Conservation (phyloP, 2,797 vertebrate species). For the Bucorvus abyssinicus region DNA sequence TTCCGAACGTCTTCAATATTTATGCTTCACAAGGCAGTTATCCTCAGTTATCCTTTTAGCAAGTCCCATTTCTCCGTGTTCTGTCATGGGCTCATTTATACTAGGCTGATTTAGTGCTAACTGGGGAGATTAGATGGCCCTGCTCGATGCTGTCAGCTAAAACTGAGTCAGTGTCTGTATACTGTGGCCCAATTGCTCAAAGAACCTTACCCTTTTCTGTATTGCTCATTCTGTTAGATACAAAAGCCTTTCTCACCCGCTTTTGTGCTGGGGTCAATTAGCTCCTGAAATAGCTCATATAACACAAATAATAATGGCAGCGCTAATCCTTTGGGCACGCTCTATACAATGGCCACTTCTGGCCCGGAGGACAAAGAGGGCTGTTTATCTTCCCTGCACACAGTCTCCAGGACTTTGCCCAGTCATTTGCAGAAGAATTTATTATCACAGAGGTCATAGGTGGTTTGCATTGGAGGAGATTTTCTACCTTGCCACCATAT, state of each 20-base stretch:
- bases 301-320: slow-evolving; percentile 60
- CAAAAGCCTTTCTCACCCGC: slow-evolving; percentile 69
- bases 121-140: slow-evolving; percentile 69
- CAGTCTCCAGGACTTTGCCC: slow-evolving; percentile 33
- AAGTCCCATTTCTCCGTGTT: slow-evolving; percentile 63
- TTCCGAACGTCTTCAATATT: slow-evolving; percentile 47
- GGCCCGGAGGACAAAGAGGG: slow-evolving; percentile 55
- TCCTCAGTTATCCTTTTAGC: slow-evolving; percentile 71
- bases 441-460: slow-evolving; percentile 44
- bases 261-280: slow-evolving; percentile 68
- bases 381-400: slow-evolving; percentile 59
- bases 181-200: slow-evolving; percentile 55
- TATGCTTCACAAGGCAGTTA: slow-evolving; percentile 57
- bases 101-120: slow-evolving; percentile 65
- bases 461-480: slow-evolving; percentile 42
- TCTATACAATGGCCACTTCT: slow-evolving; percentile 50
- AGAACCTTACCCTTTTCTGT: slow-evolving; percentile 69
- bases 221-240: slow-evolving; percentile 69
- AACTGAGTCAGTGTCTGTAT: slow-evolving; percentile 62
- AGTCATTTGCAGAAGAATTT: slow-evolving; percentile 59
- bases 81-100: slow-evolving; percentile 66
- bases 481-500: slow-evolving; percentile 45
- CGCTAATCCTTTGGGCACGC: slow-evolving; percentile 59
- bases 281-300: slow-evolving; percentile 71
- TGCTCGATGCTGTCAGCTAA: slow-evolving; percentile 63